These are phyloP conservation scores for Heterochromis multidens DNA, from an alignment of 2,113 vertebrate species.

Conservation along the genomic window DNA sequence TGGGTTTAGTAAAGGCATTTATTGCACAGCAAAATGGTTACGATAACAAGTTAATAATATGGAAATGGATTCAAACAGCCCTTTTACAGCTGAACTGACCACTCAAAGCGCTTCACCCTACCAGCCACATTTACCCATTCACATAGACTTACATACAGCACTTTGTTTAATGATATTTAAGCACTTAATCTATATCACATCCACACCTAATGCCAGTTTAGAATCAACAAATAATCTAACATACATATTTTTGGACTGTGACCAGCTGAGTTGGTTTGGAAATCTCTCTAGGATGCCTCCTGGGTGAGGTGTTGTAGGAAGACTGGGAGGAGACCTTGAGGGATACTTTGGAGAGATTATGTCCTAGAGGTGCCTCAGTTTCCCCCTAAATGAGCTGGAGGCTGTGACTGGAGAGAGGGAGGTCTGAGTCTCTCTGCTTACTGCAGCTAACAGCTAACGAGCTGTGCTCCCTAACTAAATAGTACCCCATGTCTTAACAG, in stretches of 20 bases:
- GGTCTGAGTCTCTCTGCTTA: background rate
- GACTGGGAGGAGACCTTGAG: background rate
- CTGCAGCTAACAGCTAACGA: background rate
- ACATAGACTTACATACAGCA: accelerated
- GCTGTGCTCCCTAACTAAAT: background rate
- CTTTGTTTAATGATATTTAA: background rate
- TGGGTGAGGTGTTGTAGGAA: background rate
- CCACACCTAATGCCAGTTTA: background rate
- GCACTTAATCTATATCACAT: background rate
- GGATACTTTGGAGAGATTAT: background rate
- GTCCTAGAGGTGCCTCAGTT: no score
- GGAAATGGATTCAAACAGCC: background rate
- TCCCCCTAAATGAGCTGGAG: background rate
- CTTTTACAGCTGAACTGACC: background rate
- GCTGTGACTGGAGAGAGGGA: background rate
- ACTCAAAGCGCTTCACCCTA: background rate
- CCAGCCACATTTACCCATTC: background rate
- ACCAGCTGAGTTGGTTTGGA: background rate
- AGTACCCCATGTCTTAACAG: background rate
- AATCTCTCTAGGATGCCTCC: background rate
- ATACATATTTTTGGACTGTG: background rate
- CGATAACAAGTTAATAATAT: background rate
- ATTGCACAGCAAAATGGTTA: background rate
- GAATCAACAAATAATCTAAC: background rate
- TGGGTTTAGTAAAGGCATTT: background rate